Evolutionary conservation across 2,113 vertebrate species (phyloP).

Genomic region (Pristiophorus japonicus): DNA sequence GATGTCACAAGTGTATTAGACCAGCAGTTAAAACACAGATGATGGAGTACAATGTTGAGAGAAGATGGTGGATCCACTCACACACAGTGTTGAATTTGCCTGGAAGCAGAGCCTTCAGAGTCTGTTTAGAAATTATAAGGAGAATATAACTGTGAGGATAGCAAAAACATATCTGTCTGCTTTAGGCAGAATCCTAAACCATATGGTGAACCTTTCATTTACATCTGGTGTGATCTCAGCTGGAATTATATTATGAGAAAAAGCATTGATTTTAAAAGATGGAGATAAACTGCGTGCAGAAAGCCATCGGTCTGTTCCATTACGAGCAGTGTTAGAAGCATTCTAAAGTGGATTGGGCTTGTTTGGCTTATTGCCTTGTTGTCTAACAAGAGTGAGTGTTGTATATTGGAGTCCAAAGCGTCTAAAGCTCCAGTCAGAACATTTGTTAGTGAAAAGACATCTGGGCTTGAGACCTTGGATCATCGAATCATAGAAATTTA

Average conservation of each 20-base stretch:
- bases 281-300: neutral
- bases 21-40: neutral
- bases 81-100: neutral
- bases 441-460: neutral
- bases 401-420: neutral
- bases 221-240: neutral
- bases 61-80: neutral
- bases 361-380: neutral
- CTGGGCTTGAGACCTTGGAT: neutral
- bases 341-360: neutral
- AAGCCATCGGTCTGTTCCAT: neutral
- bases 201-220: constrained; percentile 17
- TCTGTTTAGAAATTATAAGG: neutral
- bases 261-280: constrained; percentile 30
- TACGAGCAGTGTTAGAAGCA: neutral
- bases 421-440: too few relatives aligned
- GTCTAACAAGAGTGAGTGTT: neutral
- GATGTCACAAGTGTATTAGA: neutral
- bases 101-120: neutral
- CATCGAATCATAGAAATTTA: too few relatives aligned
- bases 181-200: constrained; percentile 2
- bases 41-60: neutral
- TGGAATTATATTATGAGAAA: neutral
- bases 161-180: neutral
- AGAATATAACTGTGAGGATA: neutral